Conservation (phyloP, 1,140 invertebrate genomes). For the Triops cancriformis region DNA sequence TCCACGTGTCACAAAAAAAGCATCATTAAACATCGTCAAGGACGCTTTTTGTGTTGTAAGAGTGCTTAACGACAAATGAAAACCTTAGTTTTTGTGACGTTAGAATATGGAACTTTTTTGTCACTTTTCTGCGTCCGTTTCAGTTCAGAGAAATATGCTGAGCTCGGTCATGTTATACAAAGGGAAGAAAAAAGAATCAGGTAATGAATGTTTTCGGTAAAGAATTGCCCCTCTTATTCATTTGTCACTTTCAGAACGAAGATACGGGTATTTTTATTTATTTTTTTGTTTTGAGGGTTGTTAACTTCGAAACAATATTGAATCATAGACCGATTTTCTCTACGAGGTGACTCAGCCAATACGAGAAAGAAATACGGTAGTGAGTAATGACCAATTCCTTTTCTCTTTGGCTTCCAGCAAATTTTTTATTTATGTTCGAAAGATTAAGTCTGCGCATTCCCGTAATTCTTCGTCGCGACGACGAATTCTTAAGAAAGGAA, state of each 20-base stretch:
- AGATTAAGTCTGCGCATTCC: too few species aligned
- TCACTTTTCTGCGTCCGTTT: background rate
- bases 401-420: background rate
- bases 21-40: too few species aligned
- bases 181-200: background rate
- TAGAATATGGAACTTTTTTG: too few species aligned
- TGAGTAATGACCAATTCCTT: background rate
- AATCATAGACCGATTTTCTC: background rate
- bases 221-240: background rate
- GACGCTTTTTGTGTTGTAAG: too few species aligned
- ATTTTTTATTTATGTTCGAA: too few species aligned
- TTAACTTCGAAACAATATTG: background rate
- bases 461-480: too few species aligned
- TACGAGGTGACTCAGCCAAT: background rate
- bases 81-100: too few species aligned
- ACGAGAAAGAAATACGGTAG: background rate
- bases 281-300: background rate
- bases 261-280: background rate
- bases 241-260: background rate
- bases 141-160: background rate
- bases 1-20: too few species aligned
- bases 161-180: background rate
- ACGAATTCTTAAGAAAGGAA: too few species aligned
- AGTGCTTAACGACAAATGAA: too few species aligned
- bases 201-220: conserved; percentile 2